Evolutionary conservation across 2,888 invertebrate genomes (phyloP), one percentile per base, ranked within the genome.

Genomic region (Chirona hameri): DNA sequence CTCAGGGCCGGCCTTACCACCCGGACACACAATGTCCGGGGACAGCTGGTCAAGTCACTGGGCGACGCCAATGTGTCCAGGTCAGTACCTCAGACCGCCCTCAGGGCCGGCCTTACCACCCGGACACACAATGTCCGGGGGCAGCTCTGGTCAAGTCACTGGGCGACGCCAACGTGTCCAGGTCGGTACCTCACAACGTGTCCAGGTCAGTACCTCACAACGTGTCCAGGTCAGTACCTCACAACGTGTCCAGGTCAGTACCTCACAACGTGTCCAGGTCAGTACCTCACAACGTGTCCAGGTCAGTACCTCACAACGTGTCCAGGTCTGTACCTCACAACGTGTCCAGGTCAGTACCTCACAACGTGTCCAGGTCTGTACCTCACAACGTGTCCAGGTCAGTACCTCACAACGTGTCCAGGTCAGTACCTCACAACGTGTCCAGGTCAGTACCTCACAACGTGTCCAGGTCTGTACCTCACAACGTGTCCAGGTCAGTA

Each of bases 1-100:
- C 89, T 96, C 84, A 92, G 94, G 86, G 91, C 95, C 84, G 96
- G 96, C 0, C 91, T 97, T 39, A 95, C 96, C 39, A 93, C 93
- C 1, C 91, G 95, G 84, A 94, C 95, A 0, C 93, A 94, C 87
- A 93, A 93, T 86, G 93, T 93, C 27, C 89, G 94, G 82, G 93
- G 93, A 27, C 93, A 94, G 87, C 90, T 95, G 84, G 92, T 95
- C 72, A 93, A 94, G 88, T 93, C 94, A 12, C 91, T 93, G 82
- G 93, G 94, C 87, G 93, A 95, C 87, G 93, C 93, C n/a, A 93
- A 93, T 86, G 93, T 94, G 91, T 24, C 46, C 79, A 46, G 76
- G 91, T 91, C 86, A 87, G 88, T 82, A n/a, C 39, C 39, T 39
- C 39, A 39, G 39, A 39, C 92, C 3, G 91, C 93, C 31, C 89